Evolutionary conservation across 1,140 invertebrate species (phyloP).

Genomic region (Diorhabda elongata): DNA sequence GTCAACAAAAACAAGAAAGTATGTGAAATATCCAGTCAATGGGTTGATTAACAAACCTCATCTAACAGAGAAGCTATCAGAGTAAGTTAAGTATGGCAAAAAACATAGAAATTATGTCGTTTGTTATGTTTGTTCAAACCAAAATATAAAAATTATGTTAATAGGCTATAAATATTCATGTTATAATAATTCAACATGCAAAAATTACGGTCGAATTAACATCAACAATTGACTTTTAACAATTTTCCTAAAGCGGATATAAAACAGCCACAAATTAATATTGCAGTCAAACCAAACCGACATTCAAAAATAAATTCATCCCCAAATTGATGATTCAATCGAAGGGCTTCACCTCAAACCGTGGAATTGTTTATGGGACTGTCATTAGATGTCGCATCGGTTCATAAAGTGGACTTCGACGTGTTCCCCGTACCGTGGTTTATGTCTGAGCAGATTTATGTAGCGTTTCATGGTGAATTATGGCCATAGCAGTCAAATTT

Average conservation of each 20-base stretch:
- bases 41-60: no score
- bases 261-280: neutral
- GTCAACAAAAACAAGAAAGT: no score
- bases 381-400: conserved; percentile 18
- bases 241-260: neutral
- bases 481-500: conserved; percentile 8
- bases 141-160: no score
- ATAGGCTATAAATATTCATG: no score
- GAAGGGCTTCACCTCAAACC: conserved; percentile 15
- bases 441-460: conserved; percentile 19
- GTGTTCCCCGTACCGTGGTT: conserved; percentile 20
- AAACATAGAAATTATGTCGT: no score
- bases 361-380: conserved; percentile 20
- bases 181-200: no score
- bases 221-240: neutral
- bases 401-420: conserved; percentile 19
- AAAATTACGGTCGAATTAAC: no score
- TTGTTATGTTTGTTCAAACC: no score
- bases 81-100: no score
- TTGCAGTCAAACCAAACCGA: neutral
- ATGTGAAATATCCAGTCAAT: no score
- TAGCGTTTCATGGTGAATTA: conserved; percentile 17
- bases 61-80: no score
- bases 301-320: conserved; percentile 1
- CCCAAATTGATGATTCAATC: conserved; percentile 20